Evolutionary conservation across 2,113 vertebrate genomes (phyloP).

Genomic region (Ptilonorhynchus violaceus): DNA sequence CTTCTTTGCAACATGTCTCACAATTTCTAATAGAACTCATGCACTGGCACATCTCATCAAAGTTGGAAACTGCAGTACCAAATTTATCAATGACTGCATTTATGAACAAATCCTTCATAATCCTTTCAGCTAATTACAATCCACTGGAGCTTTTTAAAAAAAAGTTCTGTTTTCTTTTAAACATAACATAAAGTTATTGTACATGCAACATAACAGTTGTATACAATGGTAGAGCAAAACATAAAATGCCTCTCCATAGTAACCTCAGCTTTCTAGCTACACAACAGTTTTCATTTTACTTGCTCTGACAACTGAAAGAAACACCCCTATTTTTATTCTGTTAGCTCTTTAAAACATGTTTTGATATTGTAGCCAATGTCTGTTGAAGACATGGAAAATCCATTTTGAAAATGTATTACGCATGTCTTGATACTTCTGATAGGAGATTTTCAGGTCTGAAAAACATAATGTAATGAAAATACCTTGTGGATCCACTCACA

Average conservation of each 20-base stretch:
- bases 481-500: neutral
- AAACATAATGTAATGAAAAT: neutral
- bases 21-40: neutral
- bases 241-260: neutral
- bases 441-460: neutral
- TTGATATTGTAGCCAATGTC: neutral
- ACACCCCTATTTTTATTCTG: neutral
- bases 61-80: neutral
- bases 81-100: neutral
- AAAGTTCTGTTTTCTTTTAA: neutral
- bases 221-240: neutral
- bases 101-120: neutral
- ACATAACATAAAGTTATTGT: neutral
- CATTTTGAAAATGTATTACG: neutral
- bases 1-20: neutral
- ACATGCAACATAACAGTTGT: neutral
- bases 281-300: neutral
- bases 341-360: neutral
- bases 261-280: neutral
- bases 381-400: neutral
- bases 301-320: neutral
- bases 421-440: neutral
- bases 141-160: neutral
- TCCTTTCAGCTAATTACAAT: neutral
- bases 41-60: neutral